These are phyloP conservation scores for Papilio dardanus DNA, from an alignment of 1,140 invertebrate species.

Conservation along the genomic window DNA sequence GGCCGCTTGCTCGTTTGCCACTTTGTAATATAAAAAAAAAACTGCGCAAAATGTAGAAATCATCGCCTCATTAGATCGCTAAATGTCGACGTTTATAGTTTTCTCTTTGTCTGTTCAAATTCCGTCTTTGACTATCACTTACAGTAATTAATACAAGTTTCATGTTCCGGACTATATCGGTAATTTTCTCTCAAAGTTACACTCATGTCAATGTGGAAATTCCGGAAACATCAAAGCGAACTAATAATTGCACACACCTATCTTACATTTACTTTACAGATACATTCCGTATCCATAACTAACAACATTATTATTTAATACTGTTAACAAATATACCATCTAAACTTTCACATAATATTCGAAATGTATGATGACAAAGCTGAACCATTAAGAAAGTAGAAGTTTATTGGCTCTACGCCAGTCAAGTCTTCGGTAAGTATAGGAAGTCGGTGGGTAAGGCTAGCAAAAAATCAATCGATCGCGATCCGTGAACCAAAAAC, in stretches of 20 bases:
- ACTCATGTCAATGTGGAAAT: background rate
- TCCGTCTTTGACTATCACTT: background rate
- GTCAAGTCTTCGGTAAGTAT: background rate
- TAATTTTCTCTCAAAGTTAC: background rate
- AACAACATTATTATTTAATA: background rate
- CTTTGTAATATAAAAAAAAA: too few species aligned
- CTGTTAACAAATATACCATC: background rate
- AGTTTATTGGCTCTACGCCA: background rate
- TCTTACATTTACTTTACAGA: background rate
- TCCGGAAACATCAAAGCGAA: background rate
- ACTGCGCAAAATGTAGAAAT: too few species aligned
- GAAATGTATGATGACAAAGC: background rate
- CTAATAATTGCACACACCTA: background rate
- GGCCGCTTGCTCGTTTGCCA: too few species aligned
- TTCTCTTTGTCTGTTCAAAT: background rate
- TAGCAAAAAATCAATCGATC: slow-evolving; percentile 31
- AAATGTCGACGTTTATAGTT: background rate
- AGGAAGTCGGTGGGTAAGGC: slow-evolving; percentile 14
- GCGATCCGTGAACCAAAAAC: slow-evolving; percentile 41
- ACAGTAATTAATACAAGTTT: background rate
- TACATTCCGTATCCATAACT: background rate
- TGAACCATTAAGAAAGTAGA: background rate
- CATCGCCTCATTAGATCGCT: background rate
- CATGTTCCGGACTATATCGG: background rate
- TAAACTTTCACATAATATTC: background rate